Percentiles rank a stretch among this genome's conserved stretches.
phyloP scores from a whole-genome alignment of 2,888 invertebrate genomes.

The Furcula furcula region DNA sequence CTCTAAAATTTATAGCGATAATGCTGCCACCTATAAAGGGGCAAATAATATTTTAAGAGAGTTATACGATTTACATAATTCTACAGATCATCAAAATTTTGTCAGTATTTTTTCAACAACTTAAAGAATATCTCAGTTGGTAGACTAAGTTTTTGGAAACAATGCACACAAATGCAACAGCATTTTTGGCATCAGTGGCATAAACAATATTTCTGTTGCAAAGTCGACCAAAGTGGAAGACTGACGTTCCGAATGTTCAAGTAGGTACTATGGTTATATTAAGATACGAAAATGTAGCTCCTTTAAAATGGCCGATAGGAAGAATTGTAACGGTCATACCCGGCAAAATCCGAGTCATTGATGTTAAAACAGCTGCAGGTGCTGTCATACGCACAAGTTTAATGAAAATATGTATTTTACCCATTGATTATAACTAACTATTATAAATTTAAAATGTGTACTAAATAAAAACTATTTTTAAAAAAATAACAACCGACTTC shows the following conservation, averaged over 20 bases:
- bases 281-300: neutral
- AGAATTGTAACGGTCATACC: neutral
- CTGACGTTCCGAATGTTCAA: constrained; percentile 3
- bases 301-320: constrained; percentile 2
- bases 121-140: too few relatives aligned
- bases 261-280: constrained; percentile 4
- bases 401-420: neutral
- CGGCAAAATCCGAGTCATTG: constrained; percentile 3
- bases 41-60: neutral
- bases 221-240: constrained; percentile 5
- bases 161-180: constrained; percentile 5
- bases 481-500: too few relatives aligned
- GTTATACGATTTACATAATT: neutral
- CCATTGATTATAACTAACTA: too few relatives aligned
- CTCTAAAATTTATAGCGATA: neutral
- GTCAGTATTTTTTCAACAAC: neutral
- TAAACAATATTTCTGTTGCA: constrained; percentile 5
- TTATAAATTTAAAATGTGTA: too few relatives aligned
- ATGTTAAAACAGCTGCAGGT: constrained; percentile 7
- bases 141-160: constrained; percentile 4
- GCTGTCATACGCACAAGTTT: neutral
- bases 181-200: constrained; percentile 8
- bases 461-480: too few relatives aligned
- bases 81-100: neutral
- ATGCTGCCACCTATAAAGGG: neutral